These are phyloP conservation scores for Oxyura jamaicensis DNA, from an alignment of 2,113 vertebrate species.

Conservation along the genomic window DNA sequence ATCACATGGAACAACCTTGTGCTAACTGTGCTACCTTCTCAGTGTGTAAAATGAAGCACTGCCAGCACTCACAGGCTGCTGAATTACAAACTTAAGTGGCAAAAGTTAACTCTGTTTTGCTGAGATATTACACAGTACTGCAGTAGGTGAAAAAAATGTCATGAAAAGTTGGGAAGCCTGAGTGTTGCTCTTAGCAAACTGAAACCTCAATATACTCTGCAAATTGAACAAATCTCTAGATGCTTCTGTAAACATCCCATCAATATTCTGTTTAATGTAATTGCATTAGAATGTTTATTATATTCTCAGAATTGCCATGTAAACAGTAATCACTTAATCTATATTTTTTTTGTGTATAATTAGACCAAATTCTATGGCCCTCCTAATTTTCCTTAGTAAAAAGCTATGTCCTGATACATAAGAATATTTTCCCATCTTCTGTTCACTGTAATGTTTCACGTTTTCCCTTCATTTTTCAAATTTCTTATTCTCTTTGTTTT, in stretches of 20 bases:
- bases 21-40: not conserved
- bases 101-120: not conserved
- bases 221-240: not conserved
- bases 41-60: not conserved
- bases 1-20: not conserved
- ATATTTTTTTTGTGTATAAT: not conserved
- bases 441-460: not conserved
- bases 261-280: not conserved
- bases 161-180: not conserved
- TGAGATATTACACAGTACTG: not conserved
- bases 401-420: not conserved
- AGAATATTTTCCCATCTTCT: not conserved
- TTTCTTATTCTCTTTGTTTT: not conserved
- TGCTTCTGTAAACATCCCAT: not conserved
- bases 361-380: not conserved
- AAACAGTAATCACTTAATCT: not conserved
- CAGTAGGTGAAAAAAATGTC: not conserved
- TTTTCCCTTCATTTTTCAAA: not conserved
- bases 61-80: not conserved
- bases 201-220: not conserved
- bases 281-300: not conserved
- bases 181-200: not conserved
- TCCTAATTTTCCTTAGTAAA: not conserved
- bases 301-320: not conserved
- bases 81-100: not conserved